Conservation (phyloP, 2,888 invertebrate genomes). For the Lomographa bimaculata region DNA sequence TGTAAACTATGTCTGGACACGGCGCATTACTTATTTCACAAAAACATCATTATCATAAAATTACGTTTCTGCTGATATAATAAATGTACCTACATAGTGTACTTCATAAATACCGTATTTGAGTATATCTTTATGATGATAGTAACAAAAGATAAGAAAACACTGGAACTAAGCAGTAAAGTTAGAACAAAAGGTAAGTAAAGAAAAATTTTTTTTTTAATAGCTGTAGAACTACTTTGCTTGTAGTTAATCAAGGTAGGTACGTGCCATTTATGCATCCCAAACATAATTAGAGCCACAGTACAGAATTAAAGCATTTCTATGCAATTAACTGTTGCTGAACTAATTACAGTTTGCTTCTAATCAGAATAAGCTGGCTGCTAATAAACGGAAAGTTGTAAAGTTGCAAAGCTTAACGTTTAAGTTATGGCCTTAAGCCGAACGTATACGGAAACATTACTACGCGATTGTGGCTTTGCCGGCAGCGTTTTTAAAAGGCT, state of each 20-base stretch:
- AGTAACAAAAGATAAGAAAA: too few relatives aligned
- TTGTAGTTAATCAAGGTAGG: background rate
- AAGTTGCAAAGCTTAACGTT: conserved; percentile 14
- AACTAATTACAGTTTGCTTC: conserved; percentile 21
- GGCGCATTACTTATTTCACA: too few relatives aligned
- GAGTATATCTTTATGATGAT: too few relatives aligned
- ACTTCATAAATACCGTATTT: too few relatives aligned
- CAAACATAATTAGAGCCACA: conserved; percentile 9
- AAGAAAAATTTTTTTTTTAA: too few relatives aligned
- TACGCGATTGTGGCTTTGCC: background rate
- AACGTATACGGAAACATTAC: conserved; percentile 1
- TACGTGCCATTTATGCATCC: conserved; percentile 2
- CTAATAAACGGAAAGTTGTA: conserved; percentile 21
- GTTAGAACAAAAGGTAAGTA: too few relatives aligned
- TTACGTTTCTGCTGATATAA: too few relatives aligned
- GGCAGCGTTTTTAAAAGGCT: background rate
- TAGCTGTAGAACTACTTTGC: too few relatives aligned
- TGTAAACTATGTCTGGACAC: too few relatives aligned
- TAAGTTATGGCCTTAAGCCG: conserved; percentile 11
- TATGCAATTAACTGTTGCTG: conserved; percentile 19
- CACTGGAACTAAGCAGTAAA: conserved; percentile 1
- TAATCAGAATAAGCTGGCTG: conserved; percentile 21
- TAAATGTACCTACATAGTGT: too few relatives aligned
- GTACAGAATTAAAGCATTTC: conserved; percentile 14
- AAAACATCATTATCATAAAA: too few relatives aligned